Evolutionary conservation across 2,888 invertebrate species (phyloP), one percentile per base, ranked within the genome.

Genomic region (Odontomyia ornata): DNA sequence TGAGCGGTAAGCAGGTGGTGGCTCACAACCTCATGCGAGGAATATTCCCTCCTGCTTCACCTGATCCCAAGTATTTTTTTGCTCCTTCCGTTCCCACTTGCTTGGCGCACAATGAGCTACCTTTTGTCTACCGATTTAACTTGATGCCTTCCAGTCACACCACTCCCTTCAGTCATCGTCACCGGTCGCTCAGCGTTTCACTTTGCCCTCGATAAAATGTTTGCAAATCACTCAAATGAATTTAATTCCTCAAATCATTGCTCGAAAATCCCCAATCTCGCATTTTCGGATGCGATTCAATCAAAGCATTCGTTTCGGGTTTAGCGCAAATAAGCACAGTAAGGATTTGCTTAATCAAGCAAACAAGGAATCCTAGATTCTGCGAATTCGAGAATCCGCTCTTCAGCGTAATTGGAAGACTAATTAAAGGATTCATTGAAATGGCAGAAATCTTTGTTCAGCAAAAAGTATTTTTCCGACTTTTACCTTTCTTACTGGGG

Each of bases 401-500:
- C 73, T 60, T 36, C 21, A 36, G 27, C 36, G 73, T 73, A 73
- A 73, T 73, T 73, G 73, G 60, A 57, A 18, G 43, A 73, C 73
- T 73, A 73, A 73, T 73, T 73, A 73, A 57, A 73, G 73, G 73
- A 73, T 73, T 60, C 73, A 73, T 73, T 73, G 73, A 73, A 73
- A 73, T 73, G 73, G 73, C 73, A 73, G 57, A 73, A 73, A 73
- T 73, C 73, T 73, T 60, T 57, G 73, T 73, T 73, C 73, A 60
- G 73, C 73, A 73, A 21, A 73, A 73, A 73, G 21, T 18, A 72
- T 72, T 72, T 72, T 72, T 72, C 30, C 52, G 27, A n/a, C 72
- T 18, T 72, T 52, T 56, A 30, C 56, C 43, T 36, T 30, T n/a
- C 7, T n/a, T 21, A 21, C 23, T 30, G 13, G 9, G n/a, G 56